phyloP scores from a whole-genome alignment of 2,888 invertebrate species.

The Polyommatus icarus region DNA sequence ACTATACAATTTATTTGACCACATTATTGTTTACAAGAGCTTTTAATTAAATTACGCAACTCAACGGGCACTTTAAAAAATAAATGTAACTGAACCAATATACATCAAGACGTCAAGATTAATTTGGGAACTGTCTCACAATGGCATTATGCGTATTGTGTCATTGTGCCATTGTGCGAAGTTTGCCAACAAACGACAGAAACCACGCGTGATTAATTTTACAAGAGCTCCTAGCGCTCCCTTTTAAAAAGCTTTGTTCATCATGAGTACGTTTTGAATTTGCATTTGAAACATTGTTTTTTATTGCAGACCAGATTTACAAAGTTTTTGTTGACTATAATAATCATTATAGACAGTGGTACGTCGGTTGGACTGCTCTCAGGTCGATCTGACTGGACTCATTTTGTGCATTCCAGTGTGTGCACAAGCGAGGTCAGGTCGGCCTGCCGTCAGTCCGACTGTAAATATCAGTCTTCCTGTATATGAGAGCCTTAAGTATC shows the following conservation, averaged over 20 bases:
- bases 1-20: not conserved
- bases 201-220: constrained; percentile 71
- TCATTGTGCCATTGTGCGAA: constrained; percentile 38
- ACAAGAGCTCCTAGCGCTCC: constrained; percentile 48
- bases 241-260: constrained; percentile 31
- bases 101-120: constrained; percentile 21
- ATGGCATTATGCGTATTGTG: constrained; percentile 8
- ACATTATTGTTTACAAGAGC: not conserved
- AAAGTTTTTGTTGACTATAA: not conserved
- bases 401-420: no score
- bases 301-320: not conserved
- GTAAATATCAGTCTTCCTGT: no score
- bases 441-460: no score
- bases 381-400: no score
- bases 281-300: constrained; percentile 4
- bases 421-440: no score
- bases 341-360: not conserved
- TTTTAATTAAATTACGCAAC: constrained; percentile 9
- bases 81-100: constrained; percentile 4
- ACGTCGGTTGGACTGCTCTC: no score
- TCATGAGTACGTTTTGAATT: not conserved
- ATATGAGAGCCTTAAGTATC: no score
- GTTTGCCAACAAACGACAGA: constrained; percentile 75
- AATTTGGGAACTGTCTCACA: constrained; percentile 14
- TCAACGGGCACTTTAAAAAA: constrained; percentile 8